Percentiles rank a stretch among this genome's conserved stretches.
Evolutionary conservation across 2,113 vertebrate genomes (phyloP).

Genomic region (Butastur rufipennis): DNA sequence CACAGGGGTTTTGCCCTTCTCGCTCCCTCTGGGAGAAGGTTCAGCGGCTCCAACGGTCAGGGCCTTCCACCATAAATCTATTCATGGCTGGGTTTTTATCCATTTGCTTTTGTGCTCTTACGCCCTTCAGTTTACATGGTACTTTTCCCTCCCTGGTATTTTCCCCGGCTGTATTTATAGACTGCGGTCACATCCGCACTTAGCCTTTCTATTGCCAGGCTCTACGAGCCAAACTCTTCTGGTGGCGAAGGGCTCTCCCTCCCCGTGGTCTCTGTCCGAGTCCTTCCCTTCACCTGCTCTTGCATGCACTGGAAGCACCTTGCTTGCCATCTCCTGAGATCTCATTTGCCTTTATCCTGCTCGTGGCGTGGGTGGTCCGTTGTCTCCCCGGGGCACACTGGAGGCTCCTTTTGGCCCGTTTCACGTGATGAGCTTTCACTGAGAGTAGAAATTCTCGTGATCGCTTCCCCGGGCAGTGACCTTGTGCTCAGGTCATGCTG

Average conservation of each 20-base stretch:
- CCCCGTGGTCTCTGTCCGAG: neutral
- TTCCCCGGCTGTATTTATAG: neutral
- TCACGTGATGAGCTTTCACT: neutral
- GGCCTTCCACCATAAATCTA: neutral
- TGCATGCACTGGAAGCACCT: neutral
- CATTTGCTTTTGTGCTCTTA: neutral
- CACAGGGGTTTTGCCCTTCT: neutral
- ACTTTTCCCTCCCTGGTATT: neutral
- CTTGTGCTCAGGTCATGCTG: neutral
- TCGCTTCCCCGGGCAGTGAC: neutral
- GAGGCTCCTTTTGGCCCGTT: neutral
- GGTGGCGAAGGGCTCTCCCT: neutral
- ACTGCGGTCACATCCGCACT: neutral
- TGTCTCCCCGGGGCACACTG: neutral
- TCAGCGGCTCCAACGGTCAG: neutral
- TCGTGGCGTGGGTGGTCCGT: neutral
- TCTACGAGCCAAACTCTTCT: neutral
- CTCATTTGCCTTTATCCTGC: neutral
- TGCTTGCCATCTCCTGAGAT: neutral
- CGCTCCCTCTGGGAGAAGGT: neutral
- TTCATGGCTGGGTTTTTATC: neutral
- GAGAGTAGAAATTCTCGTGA: neutral
- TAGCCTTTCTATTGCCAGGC: neutral
- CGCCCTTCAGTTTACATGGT: neutral
- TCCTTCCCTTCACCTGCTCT: neutral